Evolutionary conservation across 1,140 invertebrate species (phyloP), one percentile per base, ranked within the genome.

Genomic region (Papilio aristodemus): DNA sequence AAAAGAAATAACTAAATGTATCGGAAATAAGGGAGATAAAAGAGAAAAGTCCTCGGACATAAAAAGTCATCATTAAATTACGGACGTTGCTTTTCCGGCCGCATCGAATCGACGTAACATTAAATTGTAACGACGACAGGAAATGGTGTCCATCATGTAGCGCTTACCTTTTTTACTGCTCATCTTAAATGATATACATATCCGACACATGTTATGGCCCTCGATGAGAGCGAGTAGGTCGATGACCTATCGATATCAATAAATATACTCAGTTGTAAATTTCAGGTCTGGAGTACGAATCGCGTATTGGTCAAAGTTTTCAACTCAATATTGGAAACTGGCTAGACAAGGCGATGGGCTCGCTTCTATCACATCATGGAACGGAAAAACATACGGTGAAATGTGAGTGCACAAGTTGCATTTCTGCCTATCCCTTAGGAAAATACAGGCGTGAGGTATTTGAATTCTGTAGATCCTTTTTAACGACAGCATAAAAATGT

Each of bases 151-250:
- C 59, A 62, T 62, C 59, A 62, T 62, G 32, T 38, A 62, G 32
- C 59, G 14, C 32, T 62, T 62, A 62, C 32, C 59, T 37, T 62
- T 62, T 38, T 62, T 59, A 14, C 17, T 62, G 3, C 57, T 36
- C n/a, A 62, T 62, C 10, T 62, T 62, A 38, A 62, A 62, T 62
- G 27, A 62, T 62, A 37, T 62, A 62, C 59, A 38, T 62, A 62
- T 62, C 59, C 59, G 59, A 37, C 43, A 19, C 36, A 62, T 19
- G 36, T 38, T 62, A 54, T 54, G 17, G 46, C 46, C 19, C 46
- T 54, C 22, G 19, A 25, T 54, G 46, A 11, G 9, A 9, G 10
- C 22, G 17, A 54, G 11, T 54, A 17, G 46, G 46, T 54, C 46
- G 11, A 54, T 25, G 46, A 54, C 19, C 46, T 25, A 17, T 19